Evolutionary conservation across 2,888 invertebrate genomes (phyloP), one percentile per base, ranked within the genome.

Genomic region (Tillus elongatus): DNA sequence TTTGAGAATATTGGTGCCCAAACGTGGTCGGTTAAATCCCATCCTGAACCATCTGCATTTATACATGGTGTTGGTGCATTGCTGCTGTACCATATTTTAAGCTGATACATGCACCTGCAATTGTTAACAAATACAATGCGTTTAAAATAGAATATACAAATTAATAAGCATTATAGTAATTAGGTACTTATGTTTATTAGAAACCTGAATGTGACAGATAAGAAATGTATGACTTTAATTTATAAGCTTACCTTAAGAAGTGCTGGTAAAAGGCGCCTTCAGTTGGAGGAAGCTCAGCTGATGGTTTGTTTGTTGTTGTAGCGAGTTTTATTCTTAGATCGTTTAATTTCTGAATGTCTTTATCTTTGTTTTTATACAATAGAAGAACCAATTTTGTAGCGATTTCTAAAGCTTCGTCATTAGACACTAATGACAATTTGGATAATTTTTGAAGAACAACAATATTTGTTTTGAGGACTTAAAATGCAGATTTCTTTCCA

Each of bases 71-170:
- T 19, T 19, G 24, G 24, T 19, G n/a, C n/a, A 19, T 19, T n/a
- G 24, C 24, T 19, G n/a, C 24, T 19, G 24, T 19, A 19, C 24
- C 24, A 19, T 19, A 19, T 19, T 19, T n/a, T 19, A 19, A 19
- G 24, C n/a, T 19, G 24, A 19, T 19, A 19, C 24, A 19, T 19
- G n/a, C 24, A 19, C 24, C 24, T 19, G n/a, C 24, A 19, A n/a
- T n/a, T n/a, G n/a, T n/a, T n/a, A n/a, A n/a, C n/a, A n/a, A n/a
- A n/a, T n/a, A n/a, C n/a, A n/a, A n/a, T n/a, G n/a, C n/a, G n/a
- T n/a, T n/a, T n/a, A n/a, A n/a, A n/a, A n/a, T n/a, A n/a, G n/a
- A n/a, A n/a, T n/a, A n/a, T n/a, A n/a, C n/a, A n/a, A n/a, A n/a
- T n/a, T n/a, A n/a, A n/a, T n/a, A n/a, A n/a, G n/a, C n/a, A n/a